These are phyloP conservation scores for Ethmia dodecea DNA, from an alignment of 2,888 invertebrate genomes.

Conservation along the genomic window DNA sequence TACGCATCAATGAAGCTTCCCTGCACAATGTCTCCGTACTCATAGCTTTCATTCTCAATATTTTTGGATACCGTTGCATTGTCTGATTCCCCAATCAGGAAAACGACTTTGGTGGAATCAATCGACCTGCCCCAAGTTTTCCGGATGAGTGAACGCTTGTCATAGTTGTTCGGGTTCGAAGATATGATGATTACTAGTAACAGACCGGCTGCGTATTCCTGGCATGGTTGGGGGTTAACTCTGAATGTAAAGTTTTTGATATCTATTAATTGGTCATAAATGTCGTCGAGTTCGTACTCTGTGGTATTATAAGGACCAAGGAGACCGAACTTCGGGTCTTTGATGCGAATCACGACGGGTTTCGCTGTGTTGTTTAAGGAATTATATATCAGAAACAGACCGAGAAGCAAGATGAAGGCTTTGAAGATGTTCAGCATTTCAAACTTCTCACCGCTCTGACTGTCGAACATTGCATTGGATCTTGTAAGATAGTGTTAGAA, in stretches of 20 bases:
- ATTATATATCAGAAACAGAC: slow-evolving; percentile 2
- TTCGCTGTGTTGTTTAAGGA: background rate
- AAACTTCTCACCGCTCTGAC: slow-evolving; percentile 3
- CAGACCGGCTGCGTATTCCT: slow-evolving; percentile 49
- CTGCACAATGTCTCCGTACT: slow-evolving; percentile 83
- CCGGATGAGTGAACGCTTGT: slow-evolving; percentile 82
- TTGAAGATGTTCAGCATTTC: slow-evolving; percentile 3
- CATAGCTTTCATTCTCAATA: slow-evolving; percentile 74
- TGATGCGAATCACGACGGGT: slow-evolving; percentile 20
- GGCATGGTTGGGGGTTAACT: slow-evolving; percentile 77
- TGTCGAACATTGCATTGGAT: slow-evolving; percentile 6
- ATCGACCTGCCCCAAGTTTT: slow-evolving; percentile 83
- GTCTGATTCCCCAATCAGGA: slow-evolving; percentile 78
- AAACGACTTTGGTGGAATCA: slow-evolving; percentile 78
- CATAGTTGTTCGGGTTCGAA: slow-evolving; percentile 81
- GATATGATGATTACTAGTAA: slow-evolving; percentile 81
- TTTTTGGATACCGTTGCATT: slow-evolving; percentile 53
- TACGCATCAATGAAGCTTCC: slow-evolving; percentile 88
- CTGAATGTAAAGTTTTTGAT: slow-evolving; percentile 79
- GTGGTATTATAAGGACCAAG: slow-evolving; percentile 38
- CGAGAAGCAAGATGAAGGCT: slow-evolving; percentile 1
- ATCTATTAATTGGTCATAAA: slow-evolving; percentile 66
- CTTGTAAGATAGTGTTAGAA: too few species aligned
- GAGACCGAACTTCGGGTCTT: slow-evolving; percentile 38
- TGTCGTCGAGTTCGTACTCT: slow-evolving; percentile 28